These are phyloP conservation scores for Prunella fulvescens DNA, from an alignment of 2,113 vertebrate genomes.

Conservation along the genomic window DNA sequence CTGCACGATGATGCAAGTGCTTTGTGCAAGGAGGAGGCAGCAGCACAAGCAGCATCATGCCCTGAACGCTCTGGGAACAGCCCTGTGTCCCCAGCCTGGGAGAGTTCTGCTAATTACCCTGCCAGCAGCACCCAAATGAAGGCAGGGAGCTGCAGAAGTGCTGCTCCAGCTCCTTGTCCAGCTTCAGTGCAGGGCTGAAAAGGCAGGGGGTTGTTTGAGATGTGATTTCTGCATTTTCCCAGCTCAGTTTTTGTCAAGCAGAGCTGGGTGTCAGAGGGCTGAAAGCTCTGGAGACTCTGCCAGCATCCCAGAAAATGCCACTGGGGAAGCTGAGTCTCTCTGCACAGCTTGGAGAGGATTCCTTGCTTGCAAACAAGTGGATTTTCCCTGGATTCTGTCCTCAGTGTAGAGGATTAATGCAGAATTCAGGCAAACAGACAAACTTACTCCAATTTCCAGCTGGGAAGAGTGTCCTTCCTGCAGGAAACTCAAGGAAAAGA, in stretches of 20 bases:
- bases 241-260: neutral
- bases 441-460: neutral
- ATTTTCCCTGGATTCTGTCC: neutral
- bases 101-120: neutral
- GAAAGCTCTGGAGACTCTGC: neutral
- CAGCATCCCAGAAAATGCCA: neutral
- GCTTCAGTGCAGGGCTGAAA: neutral
- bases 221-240: accelerated
- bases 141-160: neutral
- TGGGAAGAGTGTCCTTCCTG: neutral
- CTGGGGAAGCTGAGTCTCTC: neutral
- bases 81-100: slow-evolving; percentile 14
- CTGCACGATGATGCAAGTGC: neutral
- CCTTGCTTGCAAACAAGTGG: neutral
- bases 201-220: neutral
- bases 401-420: neutral
- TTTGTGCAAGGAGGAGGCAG: slow-evolving; percentile 31
- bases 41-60: slow-evolving; percentile 47
- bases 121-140: too few species aligned
- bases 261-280: neutral
- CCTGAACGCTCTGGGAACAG: neutral
- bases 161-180: neutral
- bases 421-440: neutral
- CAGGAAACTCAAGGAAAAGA: neutral
- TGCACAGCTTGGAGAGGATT: neutral